Percentiles rank a stretch among this genome's conserved stretches.
Conservation (phyloP, 1,140 invertebrate species). For the Drosophila ogumai region DNA sequence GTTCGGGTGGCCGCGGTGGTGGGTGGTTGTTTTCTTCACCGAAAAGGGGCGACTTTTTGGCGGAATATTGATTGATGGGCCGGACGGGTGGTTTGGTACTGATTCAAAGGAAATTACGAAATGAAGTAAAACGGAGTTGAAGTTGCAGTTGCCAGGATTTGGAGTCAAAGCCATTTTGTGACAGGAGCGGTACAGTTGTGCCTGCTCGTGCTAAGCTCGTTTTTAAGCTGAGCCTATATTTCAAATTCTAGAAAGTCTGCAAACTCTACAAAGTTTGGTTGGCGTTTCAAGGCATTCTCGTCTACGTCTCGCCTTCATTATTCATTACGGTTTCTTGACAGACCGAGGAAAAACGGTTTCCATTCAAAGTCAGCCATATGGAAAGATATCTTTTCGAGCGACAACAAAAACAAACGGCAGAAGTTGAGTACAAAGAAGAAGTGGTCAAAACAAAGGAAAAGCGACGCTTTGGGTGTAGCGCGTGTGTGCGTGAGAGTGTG, state of each 20-base stretch:
- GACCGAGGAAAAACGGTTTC: constrained; percentile 45
- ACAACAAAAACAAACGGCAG: constrained; percentile 3
- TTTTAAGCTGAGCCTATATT: constrained; percentile 6
- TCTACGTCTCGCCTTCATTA: constrained; percentile 49
- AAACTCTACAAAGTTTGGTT: constrained; percentile 5
- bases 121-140: not conserved
- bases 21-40: constrained; percentile 42
- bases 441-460: constrained; percentile 61
- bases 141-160: constrained; percentile 3
- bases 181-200: constrained; percentile 21
- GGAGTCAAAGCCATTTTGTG: not conserved
- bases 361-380: constrained; percentile 78
- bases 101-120: constrained; percentile 6
- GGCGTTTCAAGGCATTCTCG: constrained; percentile 6
- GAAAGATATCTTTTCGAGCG: constrained; percentile 73
- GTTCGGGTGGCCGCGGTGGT: constrained; percentile 46
- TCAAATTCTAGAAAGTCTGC: constrained; percentile 4
- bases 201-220: not conserved
- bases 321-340: constrained; percentile 72
- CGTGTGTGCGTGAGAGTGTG: constrained; percentile 28
- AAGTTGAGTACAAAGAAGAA: constrained; percentile 55
- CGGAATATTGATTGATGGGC: constrained; percentile 71
- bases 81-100: constrained; percentile 36
- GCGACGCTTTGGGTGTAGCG: constrained; percentile 25
- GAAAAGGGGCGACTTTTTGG: constrained; percentile 37